Percentiles rank a stretch among this genome's conserved stretches.
These are phyloP conservation scores for Ctenoplectra terminalis DNA, from an alignment of 1,140 invertebrate species.

Conservation along the genomic window DNA sequence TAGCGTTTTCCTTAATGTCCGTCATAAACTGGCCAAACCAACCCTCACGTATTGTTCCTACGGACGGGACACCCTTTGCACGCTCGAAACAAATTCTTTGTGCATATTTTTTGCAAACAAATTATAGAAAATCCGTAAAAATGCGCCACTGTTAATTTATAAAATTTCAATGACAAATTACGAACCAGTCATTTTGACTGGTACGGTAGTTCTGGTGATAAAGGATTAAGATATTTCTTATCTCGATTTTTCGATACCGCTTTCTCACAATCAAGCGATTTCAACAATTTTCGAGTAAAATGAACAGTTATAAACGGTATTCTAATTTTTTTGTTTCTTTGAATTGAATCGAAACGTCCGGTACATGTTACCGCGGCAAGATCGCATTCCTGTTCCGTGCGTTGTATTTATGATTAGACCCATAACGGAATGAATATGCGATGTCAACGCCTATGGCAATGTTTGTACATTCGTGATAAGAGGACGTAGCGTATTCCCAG, in stretches of 20 bases:
- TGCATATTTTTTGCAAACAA: too few species aligned
- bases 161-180: too few species aligned
- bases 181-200: too few species aligned
- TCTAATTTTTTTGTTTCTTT: background rate
- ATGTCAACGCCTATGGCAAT: constrained; percentile 6
- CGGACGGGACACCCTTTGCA: too few species aligned
- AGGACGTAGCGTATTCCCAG: constrained; percentile 15
- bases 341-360: background rate
- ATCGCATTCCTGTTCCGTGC: background rate
- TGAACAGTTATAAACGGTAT: background rate
- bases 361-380: background rate
- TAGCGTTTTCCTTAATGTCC: too few species aligned
- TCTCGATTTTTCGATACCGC: too few species aligned
- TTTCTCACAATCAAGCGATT: background rate
- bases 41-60: too few species aligned
- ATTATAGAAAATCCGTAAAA: too few species aligned
- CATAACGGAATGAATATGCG: constrained; percentile 13
- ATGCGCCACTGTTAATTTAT: too few species aligned
- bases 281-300: background rate
- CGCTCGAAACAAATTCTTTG: too few species aligned
- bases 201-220: too few species aligned
- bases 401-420: background rate
- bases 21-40: too few species aligned
- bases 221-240: background rate
- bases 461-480: constrained; percentile 38